Percentiles rank a stretch among this genome's conserved stretches.
Evolutionary conservation across 2,797 vertebrate species (phyloP).

Genomic region (Rhinoraja longicauda): DNA sequence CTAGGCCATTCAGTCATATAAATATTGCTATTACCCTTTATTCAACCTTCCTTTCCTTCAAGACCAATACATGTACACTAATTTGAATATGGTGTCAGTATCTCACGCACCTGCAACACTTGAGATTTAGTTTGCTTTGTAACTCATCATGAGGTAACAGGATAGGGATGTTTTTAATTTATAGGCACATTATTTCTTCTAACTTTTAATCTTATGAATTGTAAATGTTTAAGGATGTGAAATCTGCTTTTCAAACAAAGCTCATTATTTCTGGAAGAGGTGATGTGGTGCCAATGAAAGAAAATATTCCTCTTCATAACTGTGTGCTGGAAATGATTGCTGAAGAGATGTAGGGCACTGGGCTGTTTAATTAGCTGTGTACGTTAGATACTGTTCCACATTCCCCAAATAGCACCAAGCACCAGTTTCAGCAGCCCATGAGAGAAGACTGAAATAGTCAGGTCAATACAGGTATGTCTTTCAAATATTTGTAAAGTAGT

Average conservation of each 20-base stretch:
- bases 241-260: not conserved
- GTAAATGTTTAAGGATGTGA: not conserved
- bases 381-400: not conserved
- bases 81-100: not conserved
- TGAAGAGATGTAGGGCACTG: not conserved
- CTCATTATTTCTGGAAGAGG: not conserved
- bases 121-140: not conserved
- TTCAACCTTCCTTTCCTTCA: not conserved
- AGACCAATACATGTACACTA: not conserved
- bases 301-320: not conserved
- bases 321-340: not conserved
- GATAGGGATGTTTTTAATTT: not conserved
- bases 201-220: not conserved
- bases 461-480: not conserved
- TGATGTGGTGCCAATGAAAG: not conserved
- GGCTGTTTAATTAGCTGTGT: conserved; percentile 5
- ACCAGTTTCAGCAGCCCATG: not conserved
- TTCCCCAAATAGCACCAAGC: conserved; percentile 15
- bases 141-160: not conserved
- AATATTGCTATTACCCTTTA: not conserved
- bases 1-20: not conserved
- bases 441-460: conserved; percentile 19
- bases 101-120: not conserved
- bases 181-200: not conserved
- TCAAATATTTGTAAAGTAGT: conserved; percentile 11